Conservation (phyloP, 2,888 invertebrate species). For the Morpho achilles region DNA sequence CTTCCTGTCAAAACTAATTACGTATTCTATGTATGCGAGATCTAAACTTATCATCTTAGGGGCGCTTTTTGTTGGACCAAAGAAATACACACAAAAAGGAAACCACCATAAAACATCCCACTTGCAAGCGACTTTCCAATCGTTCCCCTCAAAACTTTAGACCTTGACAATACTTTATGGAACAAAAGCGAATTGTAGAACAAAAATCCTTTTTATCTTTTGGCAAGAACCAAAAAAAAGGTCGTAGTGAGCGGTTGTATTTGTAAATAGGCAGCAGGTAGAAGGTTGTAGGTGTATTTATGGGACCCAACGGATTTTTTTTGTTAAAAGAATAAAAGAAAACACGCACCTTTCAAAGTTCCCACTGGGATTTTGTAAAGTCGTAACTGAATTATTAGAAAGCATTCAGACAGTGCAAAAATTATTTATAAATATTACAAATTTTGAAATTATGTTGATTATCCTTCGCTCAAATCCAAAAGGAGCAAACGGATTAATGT, state of each 20-base stretch:
- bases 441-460: no score
- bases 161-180: slow-evolving; percentile 28
- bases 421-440: no score
- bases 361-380: slow-evolving; percentile 44
- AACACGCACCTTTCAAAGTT: slow-evolving; percentile 66
- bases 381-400: slow-evolving; percentile 5
- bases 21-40: slow-evolving; percentile 8
- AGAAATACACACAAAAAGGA: slow-evolving; percentile 9
- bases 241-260: slow-evolving; percentile 61
- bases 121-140: slow-evolving; percentile 25
- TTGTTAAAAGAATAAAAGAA: slow-evolving; percentile 39
- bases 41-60: slow-evolving; percentile 4
- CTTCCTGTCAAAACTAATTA: slow-evolving; percentile 8
- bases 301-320: slow-evolving; percentile 52
- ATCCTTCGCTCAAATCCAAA: no score
- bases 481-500: no score
- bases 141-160: slow-evolving; percentile 22
- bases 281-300: slow-evolving; percentile 74
- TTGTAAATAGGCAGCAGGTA: slow-evolving; percentile 74
- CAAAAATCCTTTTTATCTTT: slow-evolving; percentile 59
- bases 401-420: background rate
- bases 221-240: slow-evolving; percentile 47
- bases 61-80: slow-evolving; percentile 7
- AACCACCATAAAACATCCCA: slow-evolving; percentile 21
- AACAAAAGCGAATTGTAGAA: slow-evolving; percentile 52